These are phyloP conservation scores for Otocyon megalotis DNA, from an alignment of 2,113 vertebrate species.

Conservation along the genomic window DNA sequence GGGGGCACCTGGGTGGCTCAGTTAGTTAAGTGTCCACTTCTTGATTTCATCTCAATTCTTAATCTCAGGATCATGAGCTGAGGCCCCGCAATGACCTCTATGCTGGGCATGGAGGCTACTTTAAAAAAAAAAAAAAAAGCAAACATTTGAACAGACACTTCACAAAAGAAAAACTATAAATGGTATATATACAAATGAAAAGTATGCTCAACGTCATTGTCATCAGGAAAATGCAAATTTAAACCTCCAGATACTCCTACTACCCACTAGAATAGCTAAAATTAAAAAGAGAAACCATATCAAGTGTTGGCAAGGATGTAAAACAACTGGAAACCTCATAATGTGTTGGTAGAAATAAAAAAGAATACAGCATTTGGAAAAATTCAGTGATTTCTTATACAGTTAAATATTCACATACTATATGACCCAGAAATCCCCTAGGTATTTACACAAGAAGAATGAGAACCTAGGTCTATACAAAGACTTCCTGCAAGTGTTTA, in stretches of 20 bases:
- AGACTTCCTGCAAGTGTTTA: neutral
- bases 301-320: neutral
- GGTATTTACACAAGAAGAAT: neutral
- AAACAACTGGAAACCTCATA: neutral
- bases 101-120: neutral
- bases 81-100: neutral
- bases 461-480: neutral
- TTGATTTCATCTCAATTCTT: neutral
- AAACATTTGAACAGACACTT: neutral
- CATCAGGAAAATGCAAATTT: neutral
- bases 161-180: neutral
- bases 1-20: neutral
- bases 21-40: neutral
- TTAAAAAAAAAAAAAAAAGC: neutral
- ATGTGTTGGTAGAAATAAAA: neutral
- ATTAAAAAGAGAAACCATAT: constrained; percentile 5
- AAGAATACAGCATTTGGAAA: neutral
- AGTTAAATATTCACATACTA: constrained; percentile 16
- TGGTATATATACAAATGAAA: constrained; percentile 43
- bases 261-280: constrained; percentile 11
- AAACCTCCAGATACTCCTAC: neutral
- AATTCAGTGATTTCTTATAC: neutral
- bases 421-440: neutral
- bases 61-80: neutral
- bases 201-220: neutral